Percentiles rank a stretch among this genome's conserved stretches.
phyloP scores from a whole-genome alignment of 2,888 invertebrate genomes.

The Folsomia candida region DNA sequence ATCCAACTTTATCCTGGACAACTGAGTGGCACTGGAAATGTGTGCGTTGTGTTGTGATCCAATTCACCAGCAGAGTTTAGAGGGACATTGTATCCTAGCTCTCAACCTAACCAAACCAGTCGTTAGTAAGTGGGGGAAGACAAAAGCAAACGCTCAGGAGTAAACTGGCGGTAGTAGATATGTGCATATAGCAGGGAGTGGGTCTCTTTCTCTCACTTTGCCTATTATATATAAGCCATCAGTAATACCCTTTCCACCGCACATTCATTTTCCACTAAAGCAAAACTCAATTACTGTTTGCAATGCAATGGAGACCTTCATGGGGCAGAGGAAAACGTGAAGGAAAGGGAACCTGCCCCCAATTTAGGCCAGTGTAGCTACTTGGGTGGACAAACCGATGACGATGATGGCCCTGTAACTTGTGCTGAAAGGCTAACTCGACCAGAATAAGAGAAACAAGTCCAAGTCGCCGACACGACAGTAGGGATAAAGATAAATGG shows the following conservation, averaged over 20 bases:
- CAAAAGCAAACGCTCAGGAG: no score
- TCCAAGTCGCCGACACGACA: neutral
- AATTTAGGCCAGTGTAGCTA: neutral
- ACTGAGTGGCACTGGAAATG: neutral
- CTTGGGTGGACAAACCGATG: no score
- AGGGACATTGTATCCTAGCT: neutral
- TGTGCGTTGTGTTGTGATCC: neutral
- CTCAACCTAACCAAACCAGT: neutral
- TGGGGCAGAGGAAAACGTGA: neutral
- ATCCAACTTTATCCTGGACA: no score
- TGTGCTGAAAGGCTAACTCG: neutral
- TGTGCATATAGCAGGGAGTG: neutral
- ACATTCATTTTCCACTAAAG: conserved; percentile 8
- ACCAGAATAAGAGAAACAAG: neutral
- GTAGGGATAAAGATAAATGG: neutral
- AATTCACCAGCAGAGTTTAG: neutral
- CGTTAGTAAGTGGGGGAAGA: neutral
- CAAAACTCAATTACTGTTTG: conserved; percentile 7
- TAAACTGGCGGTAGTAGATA: no score
- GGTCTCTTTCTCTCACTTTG: neutral
- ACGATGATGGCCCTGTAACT: no score
- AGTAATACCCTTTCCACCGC: neutral
- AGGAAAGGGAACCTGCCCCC: neutral
- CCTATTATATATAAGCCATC: neutral
- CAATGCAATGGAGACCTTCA: neutral